Percentiles rank a stretch among this genome's conserved stretches.
These are phyloP conservation scores for Sminthopsis crassicaudata DNA, from an alignment of 2,113 vertebrate genomes.

Conservation along the genomic window DNA sequence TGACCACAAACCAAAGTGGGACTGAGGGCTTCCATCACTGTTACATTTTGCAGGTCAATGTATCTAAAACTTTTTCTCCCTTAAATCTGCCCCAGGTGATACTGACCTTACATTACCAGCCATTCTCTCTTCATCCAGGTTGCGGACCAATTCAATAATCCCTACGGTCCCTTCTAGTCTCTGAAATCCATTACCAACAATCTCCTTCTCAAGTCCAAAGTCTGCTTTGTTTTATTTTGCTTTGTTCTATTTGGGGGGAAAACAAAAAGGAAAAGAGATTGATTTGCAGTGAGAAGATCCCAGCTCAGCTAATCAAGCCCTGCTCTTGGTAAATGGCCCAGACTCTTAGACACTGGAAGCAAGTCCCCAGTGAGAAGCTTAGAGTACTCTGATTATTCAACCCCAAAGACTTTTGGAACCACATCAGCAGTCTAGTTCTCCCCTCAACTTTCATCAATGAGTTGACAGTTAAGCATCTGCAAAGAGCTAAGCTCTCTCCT, in stretches of 20 bases:
- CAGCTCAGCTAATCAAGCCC: neutral
- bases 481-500: neutral
- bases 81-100: neutral
- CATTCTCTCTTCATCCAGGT: neutral
- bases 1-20: neutral
- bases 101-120: neutral
- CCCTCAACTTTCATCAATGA: neutral
- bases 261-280: neutral
- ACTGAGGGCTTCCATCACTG: neutral
- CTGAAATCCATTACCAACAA: neutral
- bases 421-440: neutral
- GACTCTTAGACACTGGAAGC: neutral
- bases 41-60: neutral
- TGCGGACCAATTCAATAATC: neutral
- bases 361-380: neutral
- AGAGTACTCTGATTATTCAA: neutral
- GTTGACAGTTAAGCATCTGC: neutral
- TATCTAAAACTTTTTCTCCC: conserved; percentile 41
- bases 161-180: neutral
- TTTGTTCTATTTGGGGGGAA: neutral
- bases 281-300: neutral
- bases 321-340: neutral
- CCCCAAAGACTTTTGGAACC: neutral
- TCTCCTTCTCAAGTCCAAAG: neutral
- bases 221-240: neutral